These are phyloP conservation scores for Ailuropoda melanoleuca DNA, from an alignment of 2,113 vertebrate genomes.

Conservation along the genomic window DNA sequence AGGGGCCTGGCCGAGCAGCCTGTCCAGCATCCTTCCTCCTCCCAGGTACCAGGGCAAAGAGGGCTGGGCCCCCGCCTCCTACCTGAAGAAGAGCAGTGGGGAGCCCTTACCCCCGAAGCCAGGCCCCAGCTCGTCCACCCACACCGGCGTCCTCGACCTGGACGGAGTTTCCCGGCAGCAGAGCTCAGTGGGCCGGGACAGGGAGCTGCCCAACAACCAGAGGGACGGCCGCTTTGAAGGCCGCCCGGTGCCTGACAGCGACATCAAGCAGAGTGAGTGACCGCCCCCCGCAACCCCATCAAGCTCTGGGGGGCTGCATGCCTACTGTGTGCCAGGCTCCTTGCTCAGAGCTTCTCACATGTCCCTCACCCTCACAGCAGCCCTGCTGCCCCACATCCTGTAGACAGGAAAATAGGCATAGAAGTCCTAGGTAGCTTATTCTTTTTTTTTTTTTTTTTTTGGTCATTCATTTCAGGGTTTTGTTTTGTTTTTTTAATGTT, in stretches of 20 bases:
- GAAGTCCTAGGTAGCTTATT: background rate
- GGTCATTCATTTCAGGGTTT: no score
- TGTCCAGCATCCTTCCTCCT: background rate
- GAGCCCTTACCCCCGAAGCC: constrained; percentile 90
- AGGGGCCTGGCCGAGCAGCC: accelerated
- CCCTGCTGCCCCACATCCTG: background rate
- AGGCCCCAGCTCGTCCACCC: constrained; percentile 85
- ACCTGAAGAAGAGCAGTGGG: constrained; percentile 92
- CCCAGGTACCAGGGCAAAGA: constrained; percentile 94
- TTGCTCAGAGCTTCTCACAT: background rate
- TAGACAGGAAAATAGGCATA: background rate
- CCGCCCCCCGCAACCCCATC: accelerated
- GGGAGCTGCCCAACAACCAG: constrained; percentile 85
- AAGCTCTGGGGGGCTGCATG: background rate
- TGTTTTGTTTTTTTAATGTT: no score
- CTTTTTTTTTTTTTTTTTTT: no score
- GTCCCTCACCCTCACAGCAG: background rate
- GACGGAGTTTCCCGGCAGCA: constrained; percentile 91
- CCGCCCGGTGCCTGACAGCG: constrained; percentile 81
- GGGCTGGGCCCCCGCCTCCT: constrained; percentile 98
- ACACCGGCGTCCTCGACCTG: constrained; percentile 90
- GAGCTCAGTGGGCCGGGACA: constrained; percentile 81
- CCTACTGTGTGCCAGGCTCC: background rate
- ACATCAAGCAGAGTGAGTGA: constrained; percentile 89
- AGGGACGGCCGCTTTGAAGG: constrained; percentile 84